These are phyloP conservation scores for Caenorhabditis virilis DNA, from an alignment of 2,888 invertebrate genomes.

Conservation along the genomic window DNA sequence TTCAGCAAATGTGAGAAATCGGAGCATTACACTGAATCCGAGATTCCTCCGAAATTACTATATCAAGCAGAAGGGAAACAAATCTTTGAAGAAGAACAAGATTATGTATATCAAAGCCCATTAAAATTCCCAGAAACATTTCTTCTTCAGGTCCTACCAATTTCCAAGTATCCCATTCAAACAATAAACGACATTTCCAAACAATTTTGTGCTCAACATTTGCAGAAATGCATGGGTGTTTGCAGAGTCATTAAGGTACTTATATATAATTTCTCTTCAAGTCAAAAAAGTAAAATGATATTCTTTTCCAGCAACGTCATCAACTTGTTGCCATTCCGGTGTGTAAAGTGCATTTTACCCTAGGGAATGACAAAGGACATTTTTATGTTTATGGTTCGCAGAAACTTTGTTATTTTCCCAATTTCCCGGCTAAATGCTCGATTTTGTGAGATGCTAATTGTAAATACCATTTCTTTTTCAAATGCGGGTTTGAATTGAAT, in stretches of 20 bases:
- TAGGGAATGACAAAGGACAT: slow-evolving; percentile 57
- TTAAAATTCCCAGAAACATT: not conserved
- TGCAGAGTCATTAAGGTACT: slow-evolving; percentile 62
- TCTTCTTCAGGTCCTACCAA: slow-evolving; percentile 60
- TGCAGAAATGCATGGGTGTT: slow-evolving; percentile 62
- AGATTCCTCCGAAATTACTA: slow-evolving; percentile 63
- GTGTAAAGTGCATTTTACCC: slow-evolving; percentile 59
- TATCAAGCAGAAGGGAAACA: slow-evolving; percentile 45
- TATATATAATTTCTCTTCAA: not conserved
- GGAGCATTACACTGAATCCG: slow-evolving; percentile 63
- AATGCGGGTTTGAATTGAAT: not conserved
- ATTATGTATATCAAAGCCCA: slow-evolving; percentile 60
- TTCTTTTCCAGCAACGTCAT: slow-evolving; percentile 67
- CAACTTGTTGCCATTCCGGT: slow-evolving; percentile 62
- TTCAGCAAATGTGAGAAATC: slow-evolving; percentile 61
- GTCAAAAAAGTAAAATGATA: not conserved
- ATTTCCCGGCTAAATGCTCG: slow-evolving; percentile 65
- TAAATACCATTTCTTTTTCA: not conserved
- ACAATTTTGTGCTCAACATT: slow-evolving; percentile 62
- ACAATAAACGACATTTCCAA: slow-evolving; percentile 66
- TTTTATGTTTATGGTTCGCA: slow-evolving; percentile 68
- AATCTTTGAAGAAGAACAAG: slow-evolving; percentile 56
- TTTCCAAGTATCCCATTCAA: slow-evolving; percentile 57
- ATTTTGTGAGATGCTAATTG: slow-evolving; percentile 36
- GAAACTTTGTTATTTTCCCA: slow-evolving; percentile 65